Percentiles rank a stretch among this genome's conserved stretches.
These are phyloP conservation scores for Drosophila putrida DNA, from an alignment of 2,888 invertebrate species.

Conservation along the genomic window DNA sequence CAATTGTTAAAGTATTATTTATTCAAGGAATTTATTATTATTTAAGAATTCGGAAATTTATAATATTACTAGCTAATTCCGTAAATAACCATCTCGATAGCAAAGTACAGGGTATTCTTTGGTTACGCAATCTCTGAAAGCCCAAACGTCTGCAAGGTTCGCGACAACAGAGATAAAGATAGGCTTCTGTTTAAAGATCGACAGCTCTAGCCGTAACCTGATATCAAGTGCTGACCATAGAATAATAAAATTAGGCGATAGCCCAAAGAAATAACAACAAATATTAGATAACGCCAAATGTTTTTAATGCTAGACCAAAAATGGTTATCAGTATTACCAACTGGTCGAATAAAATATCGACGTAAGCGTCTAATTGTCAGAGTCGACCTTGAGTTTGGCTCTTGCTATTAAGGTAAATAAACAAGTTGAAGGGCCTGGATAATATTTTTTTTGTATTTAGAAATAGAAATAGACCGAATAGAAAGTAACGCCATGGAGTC, in stretches of 20 bases:
- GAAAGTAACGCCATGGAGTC: slow-evolving; percentile 42
- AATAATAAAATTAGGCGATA: slow-evolving; percentile 14
- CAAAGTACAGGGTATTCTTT: not conserved
- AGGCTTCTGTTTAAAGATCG: slow-evolving; percentile 40
- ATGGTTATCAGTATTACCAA: slow-evolving; percentile 18
- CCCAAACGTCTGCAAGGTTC: slow-evolving; percentile 37
- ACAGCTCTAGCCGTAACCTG: slow-evolving; percentile 23
- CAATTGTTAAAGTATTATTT: too few relatives aligned
- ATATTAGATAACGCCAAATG: slow-evolving; percentile 43
- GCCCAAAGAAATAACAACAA: slow-evolving; percentile 14
- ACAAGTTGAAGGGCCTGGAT: not conserved
- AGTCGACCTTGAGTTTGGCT: slow-evolving; percentile 41
- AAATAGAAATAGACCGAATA: not conserved
- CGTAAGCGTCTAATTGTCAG: slow-evolving; percentile 10
- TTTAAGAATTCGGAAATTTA: not conserved
- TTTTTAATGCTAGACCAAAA: slow-evolving; percentile 32
- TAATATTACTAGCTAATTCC: not conserved
- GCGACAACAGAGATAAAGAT: slow-evolving; percentile 29
- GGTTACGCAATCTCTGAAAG: slow-evolving; percentile 27
- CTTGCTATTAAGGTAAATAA: slow-evolving; percentile 2
- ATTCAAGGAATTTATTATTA: too few relatives aligned
- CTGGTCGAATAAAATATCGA: slow-evolving; percentile 19
- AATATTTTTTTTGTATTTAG: not conserved
- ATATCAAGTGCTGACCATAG: slow-evolving; percentile 25
- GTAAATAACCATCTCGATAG: not conserved